Base-by-base conservation (phyloP, 2,888 invertebrate species). In the Euplexia lucipara region DNA sequence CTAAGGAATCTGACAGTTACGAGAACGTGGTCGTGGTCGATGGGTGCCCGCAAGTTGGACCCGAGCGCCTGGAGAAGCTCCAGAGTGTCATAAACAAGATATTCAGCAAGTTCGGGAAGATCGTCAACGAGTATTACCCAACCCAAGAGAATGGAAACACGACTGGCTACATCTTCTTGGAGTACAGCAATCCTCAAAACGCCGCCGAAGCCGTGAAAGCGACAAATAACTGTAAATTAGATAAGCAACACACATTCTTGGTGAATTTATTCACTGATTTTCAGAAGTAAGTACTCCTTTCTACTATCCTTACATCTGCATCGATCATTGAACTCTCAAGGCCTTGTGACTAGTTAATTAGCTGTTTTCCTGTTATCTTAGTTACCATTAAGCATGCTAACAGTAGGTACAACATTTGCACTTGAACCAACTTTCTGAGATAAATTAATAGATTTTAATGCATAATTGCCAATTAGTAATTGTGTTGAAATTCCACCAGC, bases 1-100 rank as follows among this genome's bases (percentile, higher is more conserved):
- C 99, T 2, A 97, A 98, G 79, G 99, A 99, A 93, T 98, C 98
- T 5, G 99, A 99, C 93, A 99, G 99, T 49, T 98, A 99, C 60
- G 99, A 99, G 91, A 98, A 98, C 85, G 98, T 99, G 52, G 97
- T 99, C 77, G 98, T 99, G 12, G 98, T 99, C 10, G 99, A 99
- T 90, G 99, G 99, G 77, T 98, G 99, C 62, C 99, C 99, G 44
- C 97, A 98, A 91, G 99, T 99, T 81, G 99, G 98, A 57, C 97
- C 98, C 37, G 98, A 98, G 79, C 97, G 99, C 58, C 95, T 99
- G 76, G 98, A 99, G 67, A 99, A 99, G 92, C 96, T 99, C 47
- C 98, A 98, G 89, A 97, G 97, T 69, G 99, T 99, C 22, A 97
- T 99, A 79, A 97, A 97, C 69, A 99, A 99, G 94, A 96, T 99